A percentile compares a stretch with the other conserved stretches of the same genome.
Conservation (phyloP, 1,140 invertebrate genomes). For the Papilio aristodemus region DNA sequence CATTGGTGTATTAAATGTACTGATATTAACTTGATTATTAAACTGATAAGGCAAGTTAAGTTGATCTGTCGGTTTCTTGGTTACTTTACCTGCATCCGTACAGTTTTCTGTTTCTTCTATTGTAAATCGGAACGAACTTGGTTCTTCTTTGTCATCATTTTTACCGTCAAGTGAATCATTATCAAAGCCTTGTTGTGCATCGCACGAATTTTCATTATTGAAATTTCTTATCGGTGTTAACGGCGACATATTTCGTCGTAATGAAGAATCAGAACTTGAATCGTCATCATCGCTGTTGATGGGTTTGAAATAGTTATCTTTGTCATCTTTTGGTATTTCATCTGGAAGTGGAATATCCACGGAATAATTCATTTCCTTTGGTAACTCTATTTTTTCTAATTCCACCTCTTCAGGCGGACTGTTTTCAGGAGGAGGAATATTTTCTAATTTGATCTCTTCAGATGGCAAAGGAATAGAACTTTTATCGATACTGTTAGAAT, state of each 20-base stretch:
- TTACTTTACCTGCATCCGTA: constrained; percentile 48
- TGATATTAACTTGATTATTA: constrained; percentile 66
- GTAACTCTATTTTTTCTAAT: constrained; percentile 21
- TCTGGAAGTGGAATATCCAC: constrained; percentile 67
- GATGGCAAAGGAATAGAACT: constrained; percentile 58
- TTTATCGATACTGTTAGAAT: constrained; percentile 63
- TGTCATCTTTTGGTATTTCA: constrained; percentile 56
- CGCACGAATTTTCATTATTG: constrained; percentile 75
- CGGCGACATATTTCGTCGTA: constrained; percentile 73
- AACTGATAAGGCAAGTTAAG: constrained; percentile 61
- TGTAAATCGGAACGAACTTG: constrained; percentile 66
- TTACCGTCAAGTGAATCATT: constrained; percentile 58
- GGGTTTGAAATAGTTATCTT: constrained; percentile 64
- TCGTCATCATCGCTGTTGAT: constrained; percentile 69
- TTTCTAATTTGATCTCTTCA: constrained; percentile 68
- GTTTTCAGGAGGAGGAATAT: constrained; percentile 64
- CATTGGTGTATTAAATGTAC: constrained; percentile 63
- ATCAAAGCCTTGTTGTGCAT: constrained; percentile 75
- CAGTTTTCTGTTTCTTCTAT: constrained; percentile 59
- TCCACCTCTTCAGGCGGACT: constrained; percentile 51
- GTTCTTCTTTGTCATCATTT: constrained; percentile 63
- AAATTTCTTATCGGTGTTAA: constrained; percentile 73
- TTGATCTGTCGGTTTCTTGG: constrained; percentile 61
- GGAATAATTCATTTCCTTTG: constrained; percentile 53
- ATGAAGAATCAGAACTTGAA: constrained; percentile 68